These are phyloP conservation scores for Whitmania pigra DNA, from an alignment of 1,140 invertebrate species.

Conservation along the genomic window DNA sequence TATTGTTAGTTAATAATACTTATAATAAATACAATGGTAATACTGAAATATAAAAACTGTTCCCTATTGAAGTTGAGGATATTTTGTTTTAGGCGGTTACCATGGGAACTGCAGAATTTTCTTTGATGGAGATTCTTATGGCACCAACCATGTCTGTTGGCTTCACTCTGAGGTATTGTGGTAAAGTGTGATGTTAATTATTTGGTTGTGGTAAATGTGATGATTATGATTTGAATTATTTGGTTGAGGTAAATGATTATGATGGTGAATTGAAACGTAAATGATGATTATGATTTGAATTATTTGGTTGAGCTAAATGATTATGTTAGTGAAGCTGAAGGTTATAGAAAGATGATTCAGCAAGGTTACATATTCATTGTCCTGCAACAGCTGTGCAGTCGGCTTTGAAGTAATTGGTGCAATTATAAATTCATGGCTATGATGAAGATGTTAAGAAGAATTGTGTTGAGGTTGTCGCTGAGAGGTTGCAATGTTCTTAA, in stretches of 20 bases:
- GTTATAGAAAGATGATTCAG: not conserved
- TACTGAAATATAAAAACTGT: no score
- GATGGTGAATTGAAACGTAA: conserved; percentile 5
- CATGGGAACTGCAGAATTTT: conserved; percentile 3
- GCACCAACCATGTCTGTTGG: not conserved
- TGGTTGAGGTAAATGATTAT: no score
- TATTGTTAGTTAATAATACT: no score
- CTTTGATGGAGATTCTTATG: not conserved
- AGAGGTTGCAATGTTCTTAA: not conserved
- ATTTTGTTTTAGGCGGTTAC: not conserved
- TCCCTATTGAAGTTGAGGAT: no score
- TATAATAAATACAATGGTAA: no score
- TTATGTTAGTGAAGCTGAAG: not conserved
- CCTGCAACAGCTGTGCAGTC: no score
- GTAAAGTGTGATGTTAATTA: no score
- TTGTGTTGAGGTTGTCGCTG: not conserved
- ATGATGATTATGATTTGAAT: not conserved
- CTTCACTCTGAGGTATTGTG: not conserved
- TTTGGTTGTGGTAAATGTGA: no score
- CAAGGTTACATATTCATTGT: no score
- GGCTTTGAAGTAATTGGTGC: not conserved
- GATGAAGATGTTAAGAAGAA: not conserved
- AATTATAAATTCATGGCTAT: not conserved
- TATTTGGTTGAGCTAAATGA: no score
- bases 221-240: not conserved